A percentile compares a stretch with the other conserved stretches of the same genome.
phyloP scores from a whole-genome alignment of 2,888 invertebrate species.

The Hirtodrosophila histrioides region DNA sequence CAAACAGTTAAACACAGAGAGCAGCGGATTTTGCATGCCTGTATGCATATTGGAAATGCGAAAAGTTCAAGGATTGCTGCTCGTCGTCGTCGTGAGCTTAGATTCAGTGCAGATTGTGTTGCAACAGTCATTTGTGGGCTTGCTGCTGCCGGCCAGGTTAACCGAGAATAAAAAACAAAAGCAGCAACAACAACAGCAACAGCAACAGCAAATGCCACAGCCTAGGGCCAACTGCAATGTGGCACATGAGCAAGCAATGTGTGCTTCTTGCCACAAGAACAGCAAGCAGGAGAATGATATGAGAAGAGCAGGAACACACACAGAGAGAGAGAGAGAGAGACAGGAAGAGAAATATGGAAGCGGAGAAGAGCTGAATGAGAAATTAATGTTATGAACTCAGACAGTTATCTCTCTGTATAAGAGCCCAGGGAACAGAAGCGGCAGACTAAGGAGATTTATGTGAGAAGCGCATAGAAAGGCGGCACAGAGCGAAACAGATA shows the following conservation, averaged over 20 bases:
- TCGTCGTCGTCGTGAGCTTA: constrained; percentile 56
- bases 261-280: constrained; percentile 17
- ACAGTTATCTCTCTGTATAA: constrained; percentile 4
- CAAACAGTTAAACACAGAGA: constrained; percentile 1
- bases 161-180: constrained; percentile 50
- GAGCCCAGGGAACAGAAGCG: constrained; percentile 6
- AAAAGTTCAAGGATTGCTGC: constrained; percentile 75
- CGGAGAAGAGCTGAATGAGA: too few relatives aligned
- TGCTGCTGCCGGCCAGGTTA: constrained; percentile 53
- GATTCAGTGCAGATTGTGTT: constrained; percentile 56
- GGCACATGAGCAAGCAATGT: constrained; percentile 53
- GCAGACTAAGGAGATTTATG: constrained; percentile 3
- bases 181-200: constrained; percentile 9
- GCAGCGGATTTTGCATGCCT: constrained; percentile 51
- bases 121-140: constrained; percentile 46
- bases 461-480: constrained; percentile 31
- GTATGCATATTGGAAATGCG: constrained; percentile 74
- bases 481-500: background rate
- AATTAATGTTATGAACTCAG: too few relatives aligned
- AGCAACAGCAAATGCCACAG: constrained; percentile 50
- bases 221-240: constrained; percentile 56
- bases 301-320: too few relatives aligned
- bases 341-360: too few relatives aligned
- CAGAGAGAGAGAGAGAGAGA: too few relatives aligned
- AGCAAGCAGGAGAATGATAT: too few relatives aligned